Evolutionary conservation across 2,888 invertebrate species (phyloP).

Genomic region (Euzetes globulus): DNA sequence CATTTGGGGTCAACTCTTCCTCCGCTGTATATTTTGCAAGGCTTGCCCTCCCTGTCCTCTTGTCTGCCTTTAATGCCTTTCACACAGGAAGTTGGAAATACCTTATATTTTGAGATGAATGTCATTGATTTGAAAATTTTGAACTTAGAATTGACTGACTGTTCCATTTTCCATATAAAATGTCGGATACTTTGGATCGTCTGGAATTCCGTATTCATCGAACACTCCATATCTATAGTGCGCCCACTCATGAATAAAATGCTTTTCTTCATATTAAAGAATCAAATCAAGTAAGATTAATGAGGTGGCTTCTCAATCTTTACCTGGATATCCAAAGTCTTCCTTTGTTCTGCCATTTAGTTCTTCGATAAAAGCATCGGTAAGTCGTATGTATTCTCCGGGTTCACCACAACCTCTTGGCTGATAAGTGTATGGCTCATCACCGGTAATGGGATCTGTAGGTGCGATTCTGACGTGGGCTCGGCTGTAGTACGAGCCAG

Average conservation of each 20-base stretch:
- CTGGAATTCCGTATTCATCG: slow-evolving; percentile 57
- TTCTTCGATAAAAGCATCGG: slow-evolving; percentile 42
- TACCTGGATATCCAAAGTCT: slow-evolving; percentile 42
- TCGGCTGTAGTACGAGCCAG: slow-evolving; percentile 41
- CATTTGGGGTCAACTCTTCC: slow-evolving; percentile 42
- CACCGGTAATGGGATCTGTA: slow-evolving; percentile 52
- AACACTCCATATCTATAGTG: slow-evolving; percentile 62
- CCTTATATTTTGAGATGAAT: slow-evolving; percentile 35
- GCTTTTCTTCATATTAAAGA: slow-evolving; percentile 36
- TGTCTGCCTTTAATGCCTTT: slow-evolving; percentile 42
- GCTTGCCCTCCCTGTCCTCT: slow-evolving; percentile 39
- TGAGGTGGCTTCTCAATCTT: neutral
- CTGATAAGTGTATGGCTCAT: slow-evolving; percentile 57
- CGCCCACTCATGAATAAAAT: slow-evolving; percentile 55
- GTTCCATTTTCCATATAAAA: slow-evolving; percentile 35
- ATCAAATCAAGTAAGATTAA: neutral
- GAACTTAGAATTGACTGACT: slow-evolving; percentile 25
- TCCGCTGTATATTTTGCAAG: slow-evolving; percentile 38
- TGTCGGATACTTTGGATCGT: slow-evolving; percentile 55
- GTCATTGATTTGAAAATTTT: neutral
- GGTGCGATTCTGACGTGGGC: slow-evolving; percentile 54
- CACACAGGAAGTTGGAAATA: slow-evolving; percentile 42
- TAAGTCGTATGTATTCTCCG: slow-evolving; percentile 56
- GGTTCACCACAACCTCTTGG: slow-evolving; percentile 55
- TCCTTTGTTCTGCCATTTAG: slow-evolving; percentile 37